Percentiles rank a stretch among this genome's conserved stretches.
These are phyloP conservation scores for Bradypus variegatus DNA, from an alignment of 2,797 vertebrate genomes.

Conservation along the genomic window DNA sequence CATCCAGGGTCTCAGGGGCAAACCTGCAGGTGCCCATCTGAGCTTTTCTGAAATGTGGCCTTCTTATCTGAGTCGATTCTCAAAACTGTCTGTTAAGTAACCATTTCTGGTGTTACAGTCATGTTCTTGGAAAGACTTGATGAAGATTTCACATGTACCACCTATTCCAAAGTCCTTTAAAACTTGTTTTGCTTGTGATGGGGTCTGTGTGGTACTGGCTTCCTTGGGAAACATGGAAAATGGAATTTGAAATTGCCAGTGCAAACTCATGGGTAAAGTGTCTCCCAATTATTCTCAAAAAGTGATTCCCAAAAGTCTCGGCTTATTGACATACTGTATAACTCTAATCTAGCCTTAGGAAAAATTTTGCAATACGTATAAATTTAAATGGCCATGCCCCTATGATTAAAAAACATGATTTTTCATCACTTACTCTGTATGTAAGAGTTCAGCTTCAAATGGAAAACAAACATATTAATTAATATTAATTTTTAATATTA, in stretches of 20 bases:
- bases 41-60: not conserved
- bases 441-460: slow-evolving; percentile 19
- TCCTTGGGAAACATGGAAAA: slow-evolving; percentile 39
- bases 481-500: slow-evolving; percentile 29
- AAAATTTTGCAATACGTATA: not conserved
- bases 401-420: not conserved
- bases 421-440: slow-evolving; percentile 24
- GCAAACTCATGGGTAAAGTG: slow-evolving; percentile 36
- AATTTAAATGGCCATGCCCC: not conserved
- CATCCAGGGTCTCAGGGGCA: not conserved
- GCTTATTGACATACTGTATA: not conserved
- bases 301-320: not conserved
- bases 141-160: slow-evolving; percentile 8
- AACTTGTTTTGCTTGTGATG: slow-evolving; percentile 46
- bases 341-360: slow-evolving; percentile 1
- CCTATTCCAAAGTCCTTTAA: slow-evolving; percentile 36
- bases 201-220: not conserved
- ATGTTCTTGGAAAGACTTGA: not conserved
- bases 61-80: slow-evolving; percentile 1
- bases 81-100: slow-evolving; percentile 10
- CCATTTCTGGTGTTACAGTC: slow-evolving; percentile 41
- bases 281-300: slow-evolving; percentile 40
- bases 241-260: slow-evolving; percentile 42
- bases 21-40: not conserved
- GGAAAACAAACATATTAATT: slow-evolving; percentile 13